phyloP scores from a whole-genome alignment of 2,113 vertebrate species.

The Poeciliopsis retropinna region DNA sequence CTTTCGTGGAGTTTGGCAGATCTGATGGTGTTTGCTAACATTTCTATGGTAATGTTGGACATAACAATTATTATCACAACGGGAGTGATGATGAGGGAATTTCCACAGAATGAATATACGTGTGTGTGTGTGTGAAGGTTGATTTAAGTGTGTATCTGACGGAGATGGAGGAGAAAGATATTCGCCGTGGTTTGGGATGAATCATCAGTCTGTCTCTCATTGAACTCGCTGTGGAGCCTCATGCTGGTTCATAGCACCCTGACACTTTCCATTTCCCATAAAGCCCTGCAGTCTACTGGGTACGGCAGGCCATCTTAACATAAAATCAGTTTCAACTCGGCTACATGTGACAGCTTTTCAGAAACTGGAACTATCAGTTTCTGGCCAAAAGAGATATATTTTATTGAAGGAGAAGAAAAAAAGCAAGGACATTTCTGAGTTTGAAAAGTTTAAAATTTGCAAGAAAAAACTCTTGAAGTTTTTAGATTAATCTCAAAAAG shows the following conservation, averaged over 20 bases:
- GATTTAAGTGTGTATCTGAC: neutral
- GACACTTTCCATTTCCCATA: neutral
- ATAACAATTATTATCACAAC: conserved; percentile 58
- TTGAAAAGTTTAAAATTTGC: no score
- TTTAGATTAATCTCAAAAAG: no score
- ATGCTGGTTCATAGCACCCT: neutral
- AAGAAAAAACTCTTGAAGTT: no score
- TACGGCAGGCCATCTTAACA: no score
- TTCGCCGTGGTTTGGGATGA: conserved; percentile 39
- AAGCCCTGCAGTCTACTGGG: no score
- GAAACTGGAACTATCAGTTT: no score
- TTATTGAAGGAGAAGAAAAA: no score
- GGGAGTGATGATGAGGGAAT: conserved; percentile 61
- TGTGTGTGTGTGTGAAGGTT: neutral
- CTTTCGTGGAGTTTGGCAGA: conserved; percentile 35
- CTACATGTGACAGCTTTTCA: no score
- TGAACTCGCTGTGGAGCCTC: neutral
- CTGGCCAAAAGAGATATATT: no score
- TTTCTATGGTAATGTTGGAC: conserved; percentile 64
- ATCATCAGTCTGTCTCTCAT: conserved; percentile 1
- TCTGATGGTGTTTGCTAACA: conserved; percentile 53
- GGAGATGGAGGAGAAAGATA: conserved; percentile 27
- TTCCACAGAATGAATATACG: conserved; percentile 46
- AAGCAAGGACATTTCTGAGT: no score
- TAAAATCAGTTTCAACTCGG: no score